Evolutionary conservation across 1,140 invertebrate genomes (phyloP), one percentile per base, ranked within the genome.

Genomic region (Coelopa frigida): DNA sequence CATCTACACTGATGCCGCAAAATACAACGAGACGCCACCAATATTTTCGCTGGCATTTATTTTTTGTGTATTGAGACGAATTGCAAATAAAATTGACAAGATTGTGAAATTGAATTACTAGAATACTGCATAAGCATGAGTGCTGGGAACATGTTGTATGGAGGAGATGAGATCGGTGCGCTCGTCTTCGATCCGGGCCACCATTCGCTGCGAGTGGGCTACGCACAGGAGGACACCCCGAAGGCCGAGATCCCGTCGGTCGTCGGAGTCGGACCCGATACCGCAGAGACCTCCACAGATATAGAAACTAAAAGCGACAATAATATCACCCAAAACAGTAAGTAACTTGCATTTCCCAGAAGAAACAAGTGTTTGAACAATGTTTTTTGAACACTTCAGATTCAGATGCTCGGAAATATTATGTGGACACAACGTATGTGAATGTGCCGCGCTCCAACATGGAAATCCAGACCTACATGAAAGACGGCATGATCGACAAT

Each of bases 171-270:
- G 72, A 97, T 99, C 53, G 94, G 94, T 12, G 95, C 95, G 0
- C 68, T 99, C 44, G 95, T 99, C 10, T 95, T 98, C 70, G 95
- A 99, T 72, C 81, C 94, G 35, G 95, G 93, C 0, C 89, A 93
- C 58, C 87, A 90, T 70, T 91, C 90, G 2, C 70, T 93, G 24
- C 72, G 68, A 39, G 61, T 70, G 36, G 67, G 66, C 11, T 70
- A 69, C 45, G 68, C 68, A 21, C 67, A 70, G 48, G 93, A 95
- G 71, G 93, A 96, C 68, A 85, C 86, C 14, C 92, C 93, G 7
- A 91, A 89, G 75, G 87, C 87, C 15, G 91, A 94, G 74, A 89
- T 94, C 46, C 91, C 91, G 3, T 83, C 87, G 21, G 80, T 85
- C 49, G 81, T 92, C 38, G 89, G 87, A 3, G 81, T 86, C 49